Evolutionary conservation across 2,113 vertebrate genomes (phyloP).

Genomic region (Petrocephalus microphthalmus): DNA sequence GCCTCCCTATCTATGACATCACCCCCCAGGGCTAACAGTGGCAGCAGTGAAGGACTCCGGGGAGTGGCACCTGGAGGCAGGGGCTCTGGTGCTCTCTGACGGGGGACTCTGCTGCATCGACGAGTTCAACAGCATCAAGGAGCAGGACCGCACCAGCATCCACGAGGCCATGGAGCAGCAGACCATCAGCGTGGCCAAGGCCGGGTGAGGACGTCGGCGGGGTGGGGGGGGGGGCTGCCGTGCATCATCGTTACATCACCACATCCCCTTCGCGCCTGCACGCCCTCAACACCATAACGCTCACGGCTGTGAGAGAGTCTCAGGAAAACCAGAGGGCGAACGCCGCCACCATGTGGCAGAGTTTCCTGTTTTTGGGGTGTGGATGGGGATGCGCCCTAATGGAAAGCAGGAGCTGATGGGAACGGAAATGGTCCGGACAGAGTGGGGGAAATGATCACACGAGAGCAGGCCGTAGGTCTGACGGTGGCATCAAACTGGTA

Average conservation of each 20-base stretch:
- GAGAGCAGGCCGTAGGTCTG: background rate
- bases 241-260: background rate
- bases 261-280: background rate
- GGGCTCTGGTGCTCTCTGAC: conserved; percentile 84
- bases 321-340: background rate
- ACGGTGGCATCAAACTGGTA: background rate
- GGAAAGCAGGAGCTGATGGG: background rate
- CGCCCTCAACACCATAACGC: background rate
- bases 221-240: background rate
- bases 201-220: conserved; percentile 66
- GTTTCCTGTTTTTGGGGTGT: background rate
- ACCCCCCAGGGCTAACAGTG: conserved; percentile 54
- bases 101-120: conserved; percentile 95
- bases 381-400: background rate
- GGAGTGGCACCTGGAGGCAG: conserved; percentile 67
- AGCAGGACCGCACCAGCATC: conserved; percentile 92
- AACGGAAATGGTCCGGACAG: background rate
- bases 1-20: background rate
- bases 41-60: conserved; percentile 64
- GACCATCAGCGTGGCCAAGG: conserved; percentile 94
- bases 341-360: background rate
- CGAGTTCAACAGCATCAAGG: conserved; percentile 95
- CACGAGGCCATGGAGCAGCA: conserved; percentile 98
- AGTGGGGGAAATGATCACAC: background rate
- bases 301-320: background rate